Evolutionary conservation across 2,797 vertebrate genomes (phyloP).

Genomic region (Orestias chungarensis): DNA sequence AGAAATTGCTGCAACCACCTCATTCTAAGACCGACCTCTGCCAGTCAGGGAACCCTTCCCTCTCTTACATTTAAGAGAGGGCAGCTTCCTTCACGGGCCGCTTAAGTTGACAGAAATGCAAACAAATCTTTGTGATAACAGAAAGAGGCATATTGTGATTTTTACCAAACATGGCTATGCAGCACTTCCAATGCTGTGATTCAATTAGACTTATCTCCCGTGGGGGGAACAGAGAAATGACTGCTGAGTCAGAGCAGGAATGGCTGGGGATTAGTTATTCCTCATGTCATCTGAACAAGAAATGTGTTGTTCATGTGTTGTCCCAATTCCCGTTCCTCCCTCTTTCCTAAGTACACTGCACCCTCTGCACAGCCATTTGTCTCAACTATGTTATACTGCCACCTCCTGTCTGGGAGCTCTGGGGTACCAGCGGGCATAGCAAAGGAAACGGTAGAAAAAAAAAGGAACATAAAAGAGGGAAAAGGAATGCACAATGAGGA

Average conservation of each 20-base stretch:
- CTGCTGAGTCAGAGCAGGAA: constrained; percentile 75
- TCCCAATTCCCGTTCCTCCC: constrained; percentile 57
- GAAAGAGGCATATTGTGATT: constrained; percentile 65
- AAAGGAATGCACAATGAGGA: constrained; percentile 41
- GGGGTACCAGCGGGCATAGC: constrained; percentile 40
- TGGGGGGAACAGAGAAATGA: constrained; percentile 63
- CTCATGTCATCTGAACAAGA: constrained; percentile 68
- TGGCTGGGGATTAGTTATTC: constrained; percentile 70
- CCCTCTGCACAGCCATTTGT: constrained; percentile 49
- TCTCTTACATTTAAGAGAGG: constrained; percentile 54
- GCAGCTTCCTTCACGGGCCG: constrained; percentile 57
- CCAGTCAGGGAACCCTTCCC: constrained; percentile 54
- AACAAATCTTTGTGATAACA: constrained; percentile 72
- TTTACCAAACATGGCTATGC: constrained; percentile 62
- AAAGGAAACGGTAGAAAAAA: constrained; percentile 15
- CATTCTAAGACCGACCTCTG: constrained; percentile 55
- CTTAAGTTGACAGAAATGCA: constrained; percentile 57
- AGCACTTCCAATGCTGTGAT: constrained; percentile 67
- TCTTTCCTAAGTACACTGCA: constrained; percentile 51
- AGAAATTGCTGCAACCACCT: constrained; percentile 45
- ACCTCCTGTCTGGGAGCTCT: constrained; percentile 78
- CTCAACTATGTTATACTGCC: constrained; percentile 78
- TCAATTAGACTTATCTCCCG: constrained; percentile 74
- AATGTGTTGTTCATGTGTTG: constrained; percentile 65
- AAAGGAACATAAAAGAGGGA: no score